Evolutionary conservation across 2,888 invertebrate genomes (phyloP).

Genomic region (Nomada lathburiana): DNA sequence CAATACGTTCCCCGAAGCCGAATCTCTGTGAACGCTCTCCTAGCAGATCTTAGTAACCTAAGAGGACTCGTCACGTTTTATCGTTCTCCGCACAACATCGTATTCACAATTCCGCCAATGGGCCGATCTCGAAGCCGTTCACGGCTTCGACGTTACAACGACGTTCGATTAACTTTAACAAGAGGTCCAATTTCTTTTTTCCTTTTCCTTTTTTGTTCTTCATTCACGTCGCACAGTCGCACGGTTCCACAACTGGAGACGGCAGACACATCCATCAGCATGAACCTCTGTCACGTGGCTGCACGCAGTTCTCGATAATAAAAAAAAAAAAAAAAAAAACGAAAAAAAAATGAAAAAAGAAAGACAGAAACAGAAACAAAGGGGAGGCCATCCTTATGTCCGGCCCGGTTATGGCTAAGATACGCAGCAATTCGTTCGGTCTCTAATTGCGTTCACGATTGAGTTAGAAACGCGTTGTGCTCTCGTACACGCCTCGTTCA

Average conservation of each 20-base stretch:
- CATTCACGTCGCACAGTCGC: constrained; percentile 55
- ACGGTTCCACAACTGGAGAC: constrained; percentile 30
- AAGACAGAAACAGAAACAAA: constrained; percentile 42
- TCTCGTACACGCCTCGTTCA: constrained; percentile 7
- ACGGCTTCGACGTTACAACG: constrained; percentile 57
- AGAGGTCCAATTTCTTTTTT: constrained; percentile 64
- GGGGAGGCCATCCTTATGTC: constrained; percentile 22
- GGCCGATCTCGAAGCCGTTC: constrained; percentile 47
- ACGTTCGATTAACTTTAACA: constrained; percentile 65
- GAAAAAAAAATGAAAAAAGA: no score
- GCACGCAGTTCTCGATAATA: constrained; percentile 32
- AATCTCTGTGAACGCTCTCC: constrained; percentile 16
- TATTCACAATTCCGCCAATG: constrained; percentile 24
- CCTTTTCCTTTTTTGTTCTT: background rate
- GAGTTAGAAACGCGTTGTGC: constrained; percentile 61
- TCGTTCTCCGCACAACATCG: constrained; percentile 45
- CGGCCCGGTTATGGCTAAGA: constrained; percentile 63
- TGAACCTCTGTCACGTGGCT: constrained; percentile 20
- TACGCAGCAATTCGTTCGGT: constrained; percentile 40
- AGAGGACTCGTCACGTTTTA: constrained; percentile 64
- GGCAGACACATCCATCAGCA: constrained; percentile 39
- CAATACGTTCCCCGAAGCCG: constrained; percentile 38
- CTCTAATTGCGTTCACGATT: constrained; percentile 53
- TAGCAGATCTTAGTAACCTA: constrained; percentile 36
- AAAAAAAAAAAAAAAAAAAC: constrained; percentile 8